Conservation (phyloP, 2,888 invertebrate genomes). For the Scotopteryx bipunctaria region DNA sequence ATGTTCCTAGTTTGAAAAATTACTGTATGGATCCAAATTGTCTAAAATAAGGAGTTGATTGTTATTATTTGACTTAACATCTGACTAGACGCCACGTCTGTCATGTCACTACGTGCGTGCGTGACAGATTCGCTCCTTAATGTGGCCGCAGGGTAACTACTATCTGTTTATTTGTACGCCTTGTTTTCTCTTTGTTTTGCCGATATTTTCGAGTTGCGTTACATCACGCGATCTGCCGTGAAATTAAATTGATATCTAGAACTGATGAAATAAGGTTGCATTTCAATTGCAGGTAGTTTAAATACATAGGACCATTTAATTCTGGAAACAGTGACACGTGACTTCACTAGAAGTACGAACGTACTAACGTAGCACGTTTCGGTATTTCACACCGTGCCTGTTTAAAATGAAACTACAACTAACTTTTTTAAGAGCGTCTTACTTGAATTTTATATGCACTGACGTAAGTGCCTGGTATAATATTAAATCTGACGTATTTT, state of each 20-base stretch:
- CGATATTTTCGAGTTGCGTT: not conserved
- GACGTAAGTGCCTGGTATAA: too few species aligned
- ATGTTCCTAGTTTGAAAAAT: too few species aligned
- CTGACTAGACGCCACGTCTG: too few species aligned
- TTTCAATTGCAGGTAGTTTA: conserved; percentile 23
- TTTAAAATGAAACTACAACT: conserved; percentile 10
- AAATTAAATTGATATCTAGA: conserved; percentile 33
- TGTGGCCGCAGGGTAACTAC: too few species aligned
- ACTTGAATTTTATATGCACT: not conserved
- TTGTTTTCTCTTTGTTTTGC: not conserved
- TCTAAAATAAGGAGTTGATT: too few species aligned
- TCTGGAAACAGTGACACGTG: conserved; percentile 40
- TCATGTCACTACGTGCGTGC: too few species aligned
- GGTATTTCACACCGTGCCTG: conserved; percentile 1
- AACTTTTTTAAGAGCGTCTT: not conserved
- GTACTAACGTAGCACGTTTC: conserved; percentile 29
- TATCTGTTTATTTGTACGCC: not conserved
- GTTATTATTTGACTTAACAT: too few species aligned
- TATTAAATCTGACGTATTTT: too few species aligned
- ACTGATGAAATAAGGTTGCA: conserved; percentile 25
- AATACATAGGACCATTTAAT: conserved; percentile 32
- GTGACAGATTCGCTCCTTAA: too few species aligned
- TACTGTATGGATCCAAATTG: too few species aligned
- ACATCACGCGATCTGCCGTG: conserved; percentile 27
- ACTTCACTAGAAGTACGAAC: conserved; percentile 27